Conservation (phyloP, 2,113 vertebrate genomes). For the Sebastes schlegelii region DNA sequence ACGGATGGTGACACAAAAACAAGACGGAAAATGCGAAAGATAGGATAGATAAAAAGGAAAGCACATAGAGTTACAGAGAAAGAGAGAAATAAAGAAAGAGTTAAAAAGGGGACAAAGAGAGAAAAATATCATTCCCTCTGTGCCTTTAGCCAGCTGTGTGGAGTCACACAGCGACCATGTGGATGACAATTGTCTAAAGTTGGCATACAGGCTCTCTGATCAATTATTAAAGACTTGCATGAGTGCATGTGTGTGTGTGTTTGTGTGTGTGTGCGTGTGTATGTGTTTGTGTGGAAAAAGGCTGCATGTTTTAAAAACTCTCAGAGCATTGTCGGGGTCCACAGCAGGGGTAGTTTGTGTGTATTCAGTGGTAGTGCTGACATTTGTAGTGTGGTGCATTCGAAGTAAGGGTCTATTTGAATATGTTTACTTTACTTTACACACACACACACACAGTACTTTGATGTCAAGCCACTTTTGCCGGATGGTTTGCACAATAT, state of each 20-base stretch:
- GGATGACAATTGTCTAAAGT: conserved; percentile 48
- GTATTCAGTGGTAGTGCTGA: conserved; percentile 22
- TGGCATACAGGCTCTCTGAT: conserved; percentile 55
- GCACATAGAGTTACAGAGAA: neutral
- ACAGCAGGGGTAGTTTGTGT: conserved; percentile 50
- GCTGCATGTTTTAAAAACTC: conserved; percentile 33
- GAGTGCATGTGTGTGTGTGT: neutral
- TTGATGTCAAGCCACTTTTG: conserved; percentile 62
- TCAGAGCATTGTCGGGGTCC: conserved; percentile 28
- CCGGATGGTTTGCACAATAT: conserved; percentile 69
- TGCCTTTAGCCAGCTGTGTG: conserved; percentile 50
- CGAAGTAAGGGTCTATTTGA: conserved; percentile 46
- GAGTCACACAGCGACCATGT: conserved; percentile 40
- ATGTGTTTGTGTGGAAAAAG: conserved; percentile 18
- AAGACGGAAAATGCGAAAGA: neutral
- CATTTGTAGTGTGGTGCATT: conserved; percentile 44
- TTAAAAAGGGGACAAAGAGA: conserved; percentile 17
- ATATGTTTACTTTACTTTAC: conserved; percentile 36
- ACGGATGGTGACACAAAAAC: neutral
- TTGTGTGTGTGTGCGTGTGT: neutral
- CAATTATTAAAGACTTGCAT: conserved; percentile 60
- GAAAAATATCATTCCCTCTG: conserved; percentile 11
- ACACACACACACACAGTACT: conserved; percentile 17
- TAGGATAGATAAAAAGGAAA: neutral
- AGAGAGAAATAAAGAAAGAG: conserved; percentile 1